Base-by-base conservation (phyloP, 1,140 invertebrate genomes). In the Zaprionus taronus region DNA sequence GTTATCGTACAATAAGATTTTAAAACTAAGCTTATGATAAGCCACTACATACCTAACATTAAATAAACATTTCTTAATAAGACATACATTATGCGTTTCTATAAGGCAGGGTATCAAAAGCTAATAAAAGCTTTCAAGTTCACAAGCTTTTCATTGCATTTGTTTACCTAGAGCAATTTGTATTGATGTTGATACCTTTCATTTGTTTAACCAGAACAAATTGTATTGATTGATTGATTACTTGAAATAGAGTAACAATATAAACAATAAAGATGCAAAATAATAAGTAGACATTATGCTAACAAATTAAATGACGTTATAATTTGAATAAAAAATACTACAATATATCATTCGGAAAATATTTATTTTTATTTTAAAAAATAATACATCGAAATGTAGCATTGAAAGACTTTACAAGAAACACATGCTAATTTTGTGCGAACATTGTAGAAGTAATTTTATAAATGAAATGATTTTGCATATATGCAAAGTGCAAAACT, bases 301-400 rank as follows among this genome's bases (percentile, higher is more conserved):
- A 11, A 49, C 17, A 49, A 22, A 49, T 11, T 1, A 22, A 20
- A 20, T 22, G 7, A 49, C 9, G 0, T 49, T 51, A 51, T 14
- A 12, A 0, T 4, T 24, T 15, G 9, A 51, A 14, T 5, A 24
- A 12, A 12, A 72, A 72, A 31, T 24, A 11, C 4, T 9, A 34
- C 6, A 17, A 6, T 22, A 11, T 56, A 31, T 67, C 57, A 62
- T 77, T 77, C 51, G 47, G 73, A 77, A 77, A 73, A 77, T 72
- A 66, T 77, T 72, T 62, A 72, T 77, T 77, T 72, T 66, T 67
- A 66, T 76, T 64, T 75, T 41, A 41, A 64, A 71, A 71, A 71
- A 75, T 71, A 71, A 75, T 75, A 75, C 20, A 75, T 75, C 60
- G 72, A 75, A 70, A 57, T 67, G 34, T 73, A 56, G 67, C 31